Evolutionary conservation across 2,888 invertebrate genomes (phyloP).

Genomic region (Cancer borealis): DNA sequence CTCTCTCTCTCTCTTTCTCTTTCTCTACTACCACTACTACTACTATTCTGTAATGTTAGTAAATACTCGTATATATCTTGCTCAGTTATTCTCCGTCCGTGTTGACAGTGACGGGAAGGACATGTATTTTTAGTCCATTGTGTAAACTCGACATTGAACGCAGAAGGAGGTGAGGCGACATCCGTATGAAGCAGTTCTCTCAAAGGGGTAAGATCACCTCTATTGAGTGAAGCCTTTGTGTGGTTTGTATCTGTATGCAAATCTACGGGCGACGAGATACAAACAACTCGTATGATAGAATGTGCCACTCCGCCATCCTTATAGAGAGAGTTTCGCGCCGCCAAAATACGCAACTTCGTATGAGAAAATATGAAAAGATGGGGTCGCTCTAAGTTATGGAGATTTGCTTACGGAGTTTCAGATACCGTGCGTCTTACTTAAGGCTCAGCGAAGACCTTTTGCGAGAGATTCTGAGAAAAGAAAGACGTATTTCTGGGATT

Average conservation of each 20-base stretch:
- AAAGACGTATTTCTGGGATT: conserved; percentile 21
- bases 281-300: neutral
- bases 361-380: neutral
- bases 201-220: neutral
- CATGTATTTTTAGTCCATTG: too few relatives aligned
- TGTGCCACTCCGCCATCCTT: neutral
- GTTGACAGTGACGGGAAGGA: too few relatives aligned
- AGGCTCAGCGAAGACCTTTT: neutral
- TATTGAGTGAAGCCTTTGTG: neutral
- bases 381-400: neutral
- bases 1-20: too few relatives aligned
- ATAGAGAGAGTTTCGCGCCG: neutral
- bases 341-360: neutral
- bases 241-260: neutral
- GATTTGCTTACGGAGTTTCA: conserved; percentile 12
- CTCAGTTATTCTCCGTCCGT: too few relatives aligned
- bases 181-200: neutral
- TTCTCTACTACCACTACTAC: too few relatives aligned
- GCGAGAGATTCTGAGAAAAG: neutral
- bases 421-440: conserved; percentile 10
- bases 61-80: too few relatives aligned
- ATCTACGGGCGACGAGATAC: neutral
- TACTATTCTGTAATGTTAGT: too few relatives aligned
- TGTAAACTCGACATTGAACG: too few relatives aligned
- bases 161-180: too few relatives aligned